Percentiles rank a stretch among this genome's conserved stretches.
These are phyloP conservation scores for Nipponia nippon DNA, from an alignment of 2,113 vertebrate genomes.

Conservation along the genomic window DNA sequence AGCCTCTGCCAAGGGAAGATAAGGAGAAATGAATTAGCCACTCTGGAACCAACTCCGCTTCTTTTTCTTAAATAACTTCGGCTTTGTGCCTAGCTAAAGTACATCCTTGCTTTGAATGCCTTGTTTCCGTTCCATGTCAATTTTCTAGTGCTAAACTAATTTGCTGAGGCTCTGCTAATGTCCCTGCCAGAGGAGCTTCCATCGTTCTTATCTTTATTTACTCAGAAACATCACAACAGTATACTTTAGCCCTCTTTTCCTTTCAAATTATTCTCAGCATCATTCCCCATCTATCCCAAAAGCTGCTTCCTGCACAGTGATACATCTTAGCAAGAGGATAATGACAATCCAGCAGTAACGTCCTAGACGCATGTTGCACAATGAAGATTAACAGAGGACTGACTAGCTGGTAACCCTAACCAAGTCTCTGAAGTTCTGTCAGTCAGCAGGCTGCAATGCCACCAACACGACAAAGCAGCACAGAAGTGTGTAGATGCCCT, in stretches of 20 bases:
- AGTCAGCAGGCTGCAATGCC: background rate
- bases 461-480: background rate
- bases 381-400: background rate
- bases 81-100: constrained; percentile 30
- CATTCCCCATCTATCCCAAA: background rate
- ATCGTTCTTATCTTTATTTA: constrained; percentile 27
- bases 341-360: background rate
- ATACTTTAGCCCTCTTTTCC: background rate
- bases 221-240: constrained; percentile 19
- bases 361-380: background rate
- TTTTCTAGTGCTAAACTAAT: constrained; percentile 46
- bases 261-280: background rate
- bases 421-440: background rate
- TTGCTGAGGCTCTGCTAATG: background rate
- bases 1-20: constrained; percentile 56
- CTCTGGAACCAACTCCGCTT: constrained; percentile 35
- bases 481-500: background rate
- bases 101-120: constrained; percentile 12
- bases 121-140: constrained; percentile 23
- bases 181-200: constrained; percentile 17
- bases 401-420: background rate
- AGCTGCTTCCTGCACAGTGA: background rate
- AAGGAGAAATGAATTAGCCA: constrained; percentile 57
- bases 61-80: constrained; percentile 10
- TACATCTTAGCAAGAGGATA: background rate